phyloP scores from a whole-genome alignment of 2,113 vertebrate species.

The Chloebia gouldiae region DNA sequence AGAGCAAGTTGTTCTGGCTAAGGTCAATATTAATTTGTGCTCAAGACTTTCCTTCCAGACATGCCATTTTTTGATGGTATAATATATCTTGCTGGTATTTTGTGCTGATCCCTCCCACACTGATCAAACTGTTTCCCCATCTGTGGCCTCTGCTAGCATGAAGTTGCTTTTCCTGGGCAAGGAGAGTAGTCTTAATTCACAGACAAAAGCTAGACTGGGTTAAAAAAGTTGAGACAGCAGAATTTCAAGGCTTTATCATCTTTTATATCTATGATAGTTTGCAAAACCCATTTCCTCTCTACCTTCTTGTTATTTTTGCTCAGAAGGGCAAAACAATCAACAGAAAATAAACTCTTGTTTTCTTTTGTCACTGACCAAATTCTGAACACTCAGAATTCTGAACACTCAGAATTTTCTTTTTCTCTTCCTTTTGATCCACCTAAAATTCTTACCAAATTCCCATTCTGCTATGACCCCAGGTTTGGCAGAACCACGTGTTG shows the following conservation, averaged over 20 bases:
- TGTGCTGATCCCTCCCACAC: slow-evolving; percentile 27
- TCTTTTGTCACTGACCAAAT: neutral
- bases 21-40: slow-evolving; percentile 38
- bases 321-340: neutral
- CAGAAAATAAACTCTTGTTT: neutral
- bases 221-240: slow-evolving; percentile 13
- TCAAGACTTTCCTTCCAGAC: slow-evolving; percentile 48
- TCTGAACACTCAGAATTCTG: neutral
- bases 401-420: neutral
- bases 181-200: slow-evolving; percentile 16
- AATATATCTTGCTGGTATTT: slow-evolving; percentile 54
- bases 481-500: neutral
- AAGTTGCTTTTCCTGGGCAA: slow-evolving; percentile 1
- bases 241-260: neutral
- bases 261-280: neutral
- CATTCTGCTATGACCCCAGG: neutral
- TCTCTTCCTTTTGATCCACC: neutral
- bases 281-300: neutral
- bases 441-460: slow-evolving; percentile 1
- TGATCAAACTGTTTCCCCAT: slow-evolving; percentile 36
- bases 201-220: slow-evolving; percentile 29
- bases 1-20: slow-evolving; percentile 23
- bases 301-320: neutral
- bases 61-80: slow-evolving; percentile 42
- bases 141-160: slow-evolving; percentile 39